Conservation (phyloP, 2,888 invertebrate species). For the Ennomos fuscantarius region DNA sequence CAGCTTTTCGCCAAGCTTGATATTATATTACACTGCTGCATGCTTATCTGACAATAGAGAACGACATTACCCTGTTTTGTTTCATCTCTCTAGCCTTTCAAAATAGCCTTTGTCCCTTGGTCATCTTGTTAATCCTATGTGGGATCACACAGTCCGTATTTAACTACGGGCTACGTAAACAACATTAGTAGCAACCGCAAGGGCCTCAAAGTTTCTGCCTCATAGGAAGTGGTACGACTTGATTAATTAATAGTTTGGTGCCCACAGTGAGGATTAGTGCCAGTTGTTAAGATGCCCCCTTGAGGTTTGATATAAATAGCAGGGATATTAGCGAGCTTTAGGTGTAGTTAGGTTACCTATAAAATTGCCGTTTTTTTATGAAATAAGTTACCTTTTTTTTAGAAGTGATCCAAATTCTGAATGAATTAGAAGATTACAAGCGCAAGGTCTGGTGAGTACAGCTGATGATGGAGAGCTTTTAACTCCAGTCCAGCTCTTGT, state of each 20-base stretch:
- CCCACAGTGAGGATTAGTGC: constrained; percentile 56
- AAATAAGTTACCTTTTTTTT: no score
- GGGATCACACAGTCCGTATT: constrained; percentile 54
- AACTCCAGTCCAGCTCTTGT: no score
- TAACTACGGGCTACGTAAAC: constrained; percentile 71
- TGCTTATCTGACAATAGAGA: not conserved
- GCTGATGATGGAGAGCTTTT: no score
- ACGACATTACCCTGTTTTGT: constrained; percentile 3
- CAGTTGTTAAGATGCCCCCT: constrained; percentile 49
- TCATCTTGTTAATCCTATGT: constrained; percentile 46
- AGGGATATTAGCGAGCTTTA: constrained; percentile 13
- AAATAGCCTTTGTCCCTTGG: constrained; percentile 30
- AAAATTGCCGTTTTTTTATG: no score
- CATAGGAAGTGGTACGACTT: constrained; percentile 50
- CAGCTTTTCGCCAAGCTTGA: no score
- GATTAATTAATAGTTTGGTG: constrained; percentile 65
- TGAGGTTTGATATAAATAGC: constrained; percentile 45
- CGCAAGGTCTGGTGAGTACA: no score
- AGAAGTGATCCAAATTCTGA: no score
- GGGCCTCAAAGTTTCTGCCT: constrained; percentile 57
- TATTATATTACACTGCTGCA: no score
- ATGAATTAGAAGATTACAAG: no score
- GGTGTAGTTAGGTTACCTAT: constrained; percentile 1
- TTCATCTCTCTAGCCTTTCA: constrained; percentile 16
- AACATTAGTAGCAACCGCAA: constrained; percentile 67